Evolutionary conservation across 2,113 vertebrate species (phyloP).

Genomic region (Connochaetes taurinus): DNA sequence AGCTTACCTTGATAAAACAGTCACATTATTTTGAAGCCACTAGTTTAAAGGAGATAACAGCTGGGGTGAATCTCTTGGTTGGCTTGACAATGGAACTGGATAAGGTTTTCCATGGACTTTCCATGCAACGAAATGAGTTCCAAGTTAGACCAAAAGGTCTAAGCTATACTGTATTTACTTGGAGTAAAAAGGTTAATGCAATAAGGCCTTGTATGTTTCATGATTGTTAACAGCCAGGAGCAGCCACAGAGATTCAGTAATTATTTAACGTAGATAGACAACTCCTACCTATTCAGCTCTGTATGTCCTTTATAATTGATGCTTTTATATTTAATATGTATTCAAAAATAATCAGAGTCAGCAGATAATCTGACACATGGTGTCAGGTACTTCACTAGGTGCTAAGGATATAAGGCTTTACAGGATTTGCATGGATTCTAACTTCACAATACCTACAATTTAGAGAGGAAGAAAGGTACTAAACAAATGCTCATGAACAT

Average conservation of each 20-base stretch:
- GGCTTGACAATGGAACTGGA: neutral
- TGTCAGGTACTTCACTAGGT: neutral
- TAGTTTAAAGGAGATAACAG: neutral
- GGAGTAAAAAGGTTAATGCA: conserved; percentile 2
- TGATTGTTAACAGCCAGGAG: neutral
- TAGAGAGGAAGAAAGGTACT: neutral
- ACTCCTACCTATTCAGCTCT: neutral
- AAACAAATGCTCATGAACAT: neutral
- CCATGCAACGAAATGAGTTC: neutral
- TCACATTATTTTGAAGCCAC: neutral
- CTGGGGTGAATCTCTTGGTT: neutral
- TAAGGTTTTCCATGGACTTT: neutral
- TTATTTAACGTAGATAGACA: neutral
- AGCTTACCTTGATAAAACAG: neutral
- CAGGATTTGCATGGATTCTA: neutral
- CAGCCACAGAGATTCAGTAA: neutral
- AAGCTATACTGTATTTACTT: conserved; percentile 11
- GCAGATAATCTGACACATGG: neutral
- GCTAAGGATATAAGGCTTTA: neutral
- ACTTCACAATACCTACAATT: neutral
- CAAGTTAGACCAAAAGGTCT: neutral
- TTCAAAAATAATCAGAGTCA: neutral
- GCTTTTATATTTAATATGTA: neutral
- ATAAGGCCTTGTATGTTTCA: neutral
- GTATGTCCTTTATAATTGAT: neutral